phyloP scores from a whole-genome alignment of 2,888 invertebrate genomes.

The Hirudinaria manillensis region DNA sequence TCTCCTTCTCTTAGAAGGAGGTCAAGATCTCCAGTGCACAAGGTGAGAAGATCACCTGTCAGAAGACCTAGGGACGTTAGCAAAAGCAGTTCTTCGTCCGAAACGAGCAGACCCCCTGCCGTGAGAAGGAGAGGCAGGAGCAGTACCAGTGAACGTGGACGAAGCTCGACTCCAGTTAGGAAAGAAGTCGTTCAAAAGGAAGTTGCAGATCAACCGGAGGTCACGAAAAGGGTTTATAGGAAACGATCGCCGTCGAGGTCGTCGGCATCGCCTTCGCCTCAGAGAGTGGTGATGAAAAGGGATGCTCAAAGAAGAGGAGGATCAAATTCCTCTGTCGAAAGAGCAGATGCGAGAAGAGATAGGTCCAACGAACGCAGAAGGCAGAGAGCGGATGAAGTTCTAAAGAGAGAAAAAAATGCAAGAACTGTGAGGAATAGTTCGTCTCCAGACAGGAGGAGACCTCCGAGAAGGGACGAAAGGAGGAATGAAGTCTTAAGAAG shows the following conservation, averaged over 20 bases:
- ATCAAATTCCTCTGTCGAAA: neutral
- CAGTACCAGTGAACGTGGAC: neutral
- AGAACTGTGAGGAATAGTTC: neutral
- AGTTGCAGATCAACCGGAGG: too few relatives aligned
- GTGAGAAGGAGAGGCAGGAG: neutral
- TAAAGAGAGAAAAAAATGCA: neutral
- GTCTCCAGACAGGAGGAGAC: neutral
- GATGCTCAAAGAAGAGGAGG: neutral
- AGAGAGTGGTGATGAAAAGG: neutral
- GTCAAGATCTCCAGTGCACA: neutral
- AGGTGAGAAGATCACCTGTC: neutral
- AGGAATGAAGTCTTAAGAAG: neutral
- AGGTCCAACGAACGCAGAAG: neutral
- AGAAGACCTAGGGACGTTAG: neutral
- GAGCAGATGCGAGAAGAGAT: neutral
- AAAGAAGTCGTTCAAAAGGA: neutral
- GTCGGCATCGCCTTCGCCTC: neutral
- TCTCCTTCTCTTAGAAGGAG: constrained; percentile 13
- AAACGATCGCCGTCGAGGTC: neutral
- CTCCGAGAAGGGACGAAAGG: neutral
- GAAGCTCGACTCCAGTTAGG: neutral
- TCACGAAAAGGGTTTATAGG: neutral
- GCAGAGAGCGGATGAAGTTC: neutral
- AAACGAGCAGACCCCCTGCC: neutral
- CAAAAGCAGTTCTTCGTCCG: constrained; percentile 9